Evolutionary conservation across 2,888 invertebrate genomes (phyloP), one percentile per base, ranked within the genome.

Genomic region (Girardia tigrina): DNA sequence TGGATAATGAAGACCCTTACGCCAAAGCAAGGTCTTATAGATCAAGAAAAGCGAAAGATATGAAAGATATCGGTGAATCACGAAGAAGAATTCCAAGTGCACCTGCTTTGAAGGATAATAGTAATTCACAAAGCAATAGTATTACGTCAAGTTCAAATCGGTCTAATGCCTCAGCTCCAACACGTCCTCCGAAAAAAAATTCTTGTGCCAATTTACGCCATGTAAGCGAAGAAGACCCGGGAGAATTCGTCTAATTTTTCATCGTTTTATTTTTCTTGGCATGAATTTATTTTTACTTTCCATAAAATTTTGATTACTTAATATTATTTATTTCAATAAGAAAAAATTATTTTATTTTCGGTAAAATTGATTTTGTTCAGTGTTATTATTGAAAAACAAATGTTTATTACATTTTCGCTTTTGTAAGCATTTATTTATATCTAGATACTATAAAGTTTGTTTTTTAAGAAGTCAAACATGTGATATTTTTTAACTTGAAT

Each of bases 221-320:
- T 56, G 56, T 56, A 8, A 56, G 56, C n/a, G 56, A 56, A 56
- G 56, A 56, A 16, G 56, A 56, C 23, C 56, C 56, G 2, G 56
- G 56, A 56, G 56, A 56, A n/a, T 56, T 56, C n/a, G 56, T 56
- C n/a, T 56, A 56, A 56, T 2, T 6, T 4, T 56, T 56, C 23
- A 20, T 6, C 23, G n/a, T 12, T 56, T 56, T 4, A 16, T 20
- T 56, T 56, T 56, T 20, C 4, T 56, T 56, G n/a, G 56, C 56
- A 56, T n/a, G 56, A 56, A n/a, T 56, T 56, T 56, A 56, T 56
- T 56, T 56, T 56, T 56, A 4, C n/a, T 56, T 56, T 56, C 8
- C n/a, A 20, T 16, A 36, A 12, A 12, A 36, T 12, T 12, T 16
- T 8, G 36, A 36, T 56, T 8, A 56, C 4, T 16, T 6, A 56